Evolutionary conservation across 2,113 vertebrate genomes (phyloP).

Genomic region (Furnarius figulus): DNA sequence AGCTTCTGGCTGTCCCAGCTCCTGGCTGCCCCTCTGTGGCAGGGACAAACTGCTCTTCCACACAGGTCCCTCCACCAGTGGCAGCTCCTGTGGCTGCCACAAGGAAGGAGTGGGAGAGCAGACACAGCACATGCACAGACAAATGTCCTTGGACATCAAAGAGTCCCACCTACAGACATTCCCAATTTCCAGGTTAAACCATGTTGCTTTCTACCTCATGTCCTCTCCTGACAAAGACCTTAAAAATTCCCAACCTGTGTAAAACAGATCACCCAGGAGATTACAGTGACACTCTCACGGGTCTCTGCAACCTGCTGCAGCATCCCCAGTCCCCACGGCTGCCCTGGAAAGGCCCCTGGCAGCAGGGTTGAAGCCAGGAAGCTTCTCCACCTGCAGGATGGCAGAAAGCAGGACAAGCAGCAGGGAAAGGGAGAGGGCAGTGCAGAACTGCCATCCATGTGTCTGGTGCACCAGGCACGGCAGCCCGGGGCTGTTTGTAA

Average conservation of each 20-base stretch:
- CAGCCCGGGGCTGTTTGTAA: background rate
- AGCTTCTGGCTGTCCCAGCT: background rate
- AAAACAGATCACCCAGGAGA: background rate
- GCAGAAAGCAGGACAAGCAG: background rate
- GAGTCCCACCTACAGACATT: background rate
- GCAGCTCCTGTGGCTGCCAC: background rate
- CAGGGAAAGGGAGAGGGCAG: background rate
- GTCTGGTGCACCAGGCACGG: background rate
- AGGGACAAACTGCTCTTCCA: background rate
- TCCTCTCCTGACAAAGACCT: background rate
- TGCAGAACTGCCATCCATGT: background rate
- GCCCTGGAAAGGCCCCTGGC: background rate
- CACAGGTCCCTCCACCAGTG: background rate
- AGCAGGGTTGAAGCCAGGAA: background rate
- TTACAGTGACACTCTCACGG: background rate
- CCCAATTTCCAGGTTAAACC: background rate
- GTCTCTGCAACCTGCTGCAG: background rate
- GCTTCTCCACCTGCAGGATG: background rate
- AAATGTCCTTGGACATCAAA: accelerated
- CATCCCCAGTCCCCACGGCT: background rate
- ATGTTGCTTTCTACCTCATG: background rate
- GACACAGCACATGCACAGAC: accelerated
- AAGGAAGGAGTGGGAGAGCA: background rate
- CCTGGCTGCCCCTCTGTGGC: background rate
- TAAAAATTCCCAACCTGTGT: background rate